Evolutionary conservation across 1,140 invertebrate species (phyloP).

Genomic region (Orius laevigatus): DNA sequence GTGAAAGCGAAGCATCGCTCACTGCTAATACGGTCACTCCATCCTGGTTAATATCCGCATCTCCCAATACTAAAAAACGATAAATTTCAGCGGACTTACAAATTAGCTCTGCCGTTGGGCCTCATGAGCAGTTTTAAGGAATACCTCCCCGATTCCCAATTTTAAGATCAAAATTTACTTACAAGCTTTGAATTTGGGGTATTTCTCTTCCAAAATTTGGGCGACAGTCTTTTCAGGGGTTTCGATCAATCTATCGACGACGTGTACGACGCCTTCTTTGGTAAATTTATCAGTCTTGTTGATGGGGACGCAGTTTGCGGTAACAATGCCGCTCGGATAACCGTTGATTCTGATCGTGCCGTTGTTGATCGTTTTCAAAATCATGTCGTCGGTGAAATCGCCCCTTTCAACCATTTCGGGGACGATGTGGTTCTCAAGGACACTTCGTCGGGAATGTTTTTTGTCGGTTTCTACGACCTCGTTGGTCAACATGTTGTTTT

Average conservation of each 20-base stretch:
- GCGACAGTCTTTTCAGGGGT: slow-evolving; percentile 30
- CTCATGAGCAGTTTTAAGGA: no score
- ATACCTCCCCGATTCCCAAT: no score
- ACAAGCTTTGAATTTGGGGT: slow-evolving; percentile 33
- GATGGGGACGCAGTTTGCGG: slow-evolving; percentile 28
- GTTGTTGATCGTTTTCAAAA: slow-evolving; percentile 23
- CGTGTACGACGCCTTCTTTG: slow-evolving; percentile 33
- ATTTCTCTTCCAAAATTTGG: slow-evolving; percentile 30
- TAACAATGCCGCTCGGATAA: slow-evolving; percentile 27
- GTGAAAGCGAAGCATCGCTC: not conserved
- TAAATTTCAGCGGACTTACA: no score
- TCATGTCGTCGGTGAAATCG: slow-evolving; percentile 14
- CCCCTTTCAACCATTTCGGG: slow-evolving; percentile 1
- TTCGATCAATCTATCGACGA: slow-evolving; percentile 27
- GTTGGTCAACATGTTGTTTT: not conserved
- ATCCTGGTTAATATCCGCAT: no score
- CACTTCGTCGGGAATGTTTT: not conserved
- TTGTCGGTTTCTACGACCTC: not conserved
- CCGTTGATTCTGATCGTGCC: slow-evolving; percentile 33
- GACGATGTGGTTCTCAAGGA: slow-evolving; percentile 7
- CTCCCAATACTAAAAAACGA: no score
- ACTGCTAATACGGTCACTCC: no score
- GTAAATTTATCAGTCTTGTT: slow-evolving; percentile 28
- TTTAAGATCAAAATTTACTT: slow-evolving; percentile 17
- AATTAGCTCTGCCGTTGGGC: not conserved